Evolutionary conservation across 2,113 vertebrate species (phyloP), one percentile per base, ranked within the genome.

Genomic region (Mionectes macconnelli): DNA sequence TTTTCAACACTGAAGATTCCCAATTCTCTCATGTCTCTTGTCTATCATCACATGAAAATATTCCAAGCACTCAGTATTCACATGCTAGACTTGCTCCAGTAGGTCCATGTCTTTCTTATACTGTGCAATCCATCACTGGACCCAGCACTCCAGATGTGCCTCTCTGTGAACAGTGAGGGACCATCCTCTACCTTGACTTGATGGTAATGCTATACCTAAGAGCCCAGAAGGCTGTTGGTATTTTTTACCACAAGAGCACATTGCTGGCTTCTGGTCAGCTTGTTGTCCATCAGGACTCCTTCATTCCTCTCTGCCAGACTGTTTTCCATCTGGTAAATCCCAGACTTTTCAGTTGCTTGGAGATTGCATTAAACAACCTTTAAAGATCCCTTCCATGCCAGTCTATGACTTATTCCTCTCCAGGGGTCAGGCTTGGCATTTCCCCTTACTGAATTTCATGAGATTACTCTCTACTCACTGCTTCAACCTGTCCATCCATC

Each of bases 31-130:
- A 60, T 12, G 10, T 79, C 3, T 79, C 8, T 35, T 81, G 23
- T 8, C 16, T 66, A 8, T n/a, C 30, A n/a, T 25, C 27, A 42
- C 16, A 37, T 14, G 12, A 19, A 60, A 24, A 24, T 56, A 23
- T 9, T 90, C 10, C 13, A 42, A 37, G 19, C 4, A 12, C 18
- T 85, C 11, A 31, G 10, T 19, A 66, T 69, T 28, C n/a, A 23
- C 0, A 0, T 68, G 13, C 10, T 75, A 45, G 25, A 21, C 19
- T 50, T 74, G 17, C 5, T 57, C 40, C 15, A 47, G 8, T 4
- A 47, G 6, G 4, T 37, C 17, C 9, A 14, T 31, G 15, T 53
- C 7, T 80, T 18, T 62, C 14, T 52, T 23, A 9, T 22, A 28
- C 45, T 42, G 40, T 12, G 12, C 30, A 55, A 35, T 4, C 23